Evolutionary conservation across 2,888 invertebrate species (phyloP).

Genomic region (Volucella zonaria): DNA sequence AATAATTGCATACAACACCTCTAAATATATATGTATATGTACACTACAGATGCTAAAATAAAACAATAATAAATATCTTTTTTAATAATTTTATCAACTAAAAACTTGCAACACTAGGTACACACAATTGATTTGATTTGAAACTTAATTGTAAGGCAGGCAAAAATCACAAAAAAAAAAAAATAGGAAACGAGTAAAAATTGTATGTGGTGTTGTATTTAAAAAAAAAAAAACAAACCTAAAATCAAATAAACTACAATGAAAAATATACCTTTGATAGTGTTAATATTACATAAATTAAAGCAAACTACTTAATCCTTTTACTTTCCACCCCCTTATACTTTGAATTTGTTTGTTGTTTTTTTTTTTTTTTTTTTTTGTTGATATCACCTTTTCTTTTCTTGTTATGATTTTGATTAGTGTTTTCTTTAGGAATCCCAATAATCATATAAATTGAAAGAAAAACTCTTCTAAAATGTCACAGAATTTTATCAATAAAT

Average conservation of each 20-base stretch:
- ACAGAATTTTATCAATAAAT: slow-evolving; percentile 37
- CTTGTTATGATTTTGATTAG: slow-evolving; percentile 14
- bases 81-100: slow-evolving; percentile 31
- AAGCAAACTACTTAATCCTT: not conserved
- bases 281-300: slow-evolving; percentile 20
- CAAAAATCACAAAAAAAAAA: not conserved
- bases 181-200: not conserved
- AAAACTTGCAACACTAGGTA: slow-evolving; percentile 21
- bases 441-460: not conserved
- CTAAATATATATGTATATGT: slow-evolving; percentile 5
- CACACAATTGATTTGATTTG: slow-evolving; percentile 9
- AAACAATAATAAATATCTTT: not conserved
- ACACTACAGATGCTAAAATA: slow-evolving; percentile 28
- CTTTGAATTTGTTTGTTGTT: slow-evolving; percentile 16
- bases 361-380: slow-evolving; percentile 6
- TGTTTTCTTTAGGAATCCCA: slow-evolving; percentile 1
- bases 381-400: slow-evolving; percentile 12
- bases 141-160: slow-evolving; percentile 36
- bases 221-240: slow-evolving; percentile 19
- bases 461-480: slow-evolving; percentile 40
- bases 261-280: slow-evolving; percentile 33
- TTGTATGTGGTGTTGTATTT: slow-evolving; percentile 18
- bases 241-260: slow-evolving; percentile 45
- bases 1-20: slow-evolving; percentile 6
- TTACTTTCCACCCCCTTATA: slow-evolving; percentile 12